Evolutionary conservation across 2,113 vertebrate species (phyloP).

Genomic region (Gopherus evgoodei): DNA sequence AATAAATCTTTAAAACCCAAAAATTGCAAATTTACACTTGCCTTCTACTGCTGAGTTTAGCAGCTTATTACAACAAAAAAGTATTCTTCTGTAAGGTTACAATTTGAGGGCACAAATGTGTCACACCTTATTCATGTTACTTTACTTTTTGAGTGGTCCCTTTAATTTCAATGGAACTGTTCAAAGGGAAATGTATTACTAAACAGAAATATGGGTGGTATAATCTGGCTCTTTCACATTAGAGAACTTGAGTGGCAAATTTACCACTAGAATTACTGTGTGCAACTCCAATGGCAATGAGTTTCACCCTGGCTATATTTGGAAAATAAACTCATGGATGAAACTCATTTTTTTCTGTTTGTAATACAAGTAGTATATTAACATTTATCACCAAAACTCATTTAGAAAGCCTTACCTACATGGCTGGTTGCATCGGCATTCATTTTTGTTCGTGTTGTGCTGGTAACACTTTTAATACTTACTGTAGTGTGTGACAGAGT

Average conservation of each 20-base stretch:
- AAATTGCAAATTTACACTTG: neutral
- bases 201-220: neutral
- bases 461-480: slow-evolving; percentile 5
- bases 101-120: neutral
- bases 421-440: neutral
- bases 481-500: slow-evolving; percentile 70
- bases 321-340: neutral
- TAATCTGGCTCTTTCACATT: neutral
- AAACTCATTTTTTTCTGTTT: neutral
- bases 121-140: neutral
- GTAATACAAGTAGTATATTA: neutral
- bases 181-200: neutral
- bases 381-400: neutral
- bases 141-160: neutral
- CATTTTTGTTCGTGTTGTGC: neutral
- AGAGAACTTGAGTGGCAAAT: neutral
- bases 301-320: fast-evolving
- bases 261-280: neutral
- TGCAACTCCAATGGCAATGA: neutral
- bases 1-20: neutral
- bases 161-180: neutral
- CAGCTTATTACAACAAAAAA: neutral
- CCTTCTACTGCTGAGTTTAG: neutral
- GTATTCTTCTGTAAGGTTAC: neutral
- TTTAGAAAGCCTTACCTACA: neutral